phyloP scores from a whole-genome alignment of 2,888 invertebrate genomes.

The Andrena bicolor region DNA sequence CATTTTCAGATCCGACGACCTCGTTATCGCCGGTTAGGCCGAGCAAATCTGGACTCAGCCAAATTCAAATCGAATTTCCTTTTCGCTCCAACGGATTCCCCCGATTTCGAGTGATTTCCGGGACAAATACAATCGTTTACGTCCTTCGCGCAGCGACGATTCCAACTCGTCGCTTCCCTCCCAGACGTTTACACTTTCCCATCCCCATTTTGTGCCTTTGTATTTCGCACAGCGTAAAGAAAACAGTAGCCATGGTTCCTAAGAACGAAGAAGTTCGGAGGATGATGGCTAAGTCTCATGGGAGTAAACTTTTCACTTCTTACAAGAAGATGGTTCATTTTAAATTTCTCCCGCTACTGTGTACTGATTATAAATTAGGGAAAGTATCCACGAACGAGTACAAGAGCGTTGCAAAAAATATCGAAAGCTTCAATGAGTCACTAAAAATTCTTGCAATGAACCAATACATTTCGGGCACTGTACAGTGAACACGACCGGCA shows the following conservation, averaged over 20 bases:
- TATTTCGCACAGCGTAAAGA: too few species aligned
- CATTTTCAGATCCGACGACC: conserved; percentile 54
- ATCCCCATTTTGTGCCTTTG: background rate
- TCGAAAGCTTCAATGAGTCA: background rate
- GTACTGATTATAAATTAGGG: too few species aligned
- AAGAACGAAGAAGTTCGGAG: too few species aligned
- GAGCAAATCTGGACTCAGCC: conserved; percentile 53
- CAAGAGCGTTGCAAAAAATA: background rate
- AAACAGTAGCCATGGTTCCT: too few species aligned
- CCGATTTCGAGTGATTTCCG: conserved; percentile 48
- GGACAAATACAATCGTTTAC: conserved; percentile 48
- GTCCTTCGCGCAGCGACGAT: conserved; percentile 15
- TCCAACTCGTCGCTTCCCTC: conserved; percentile 3
- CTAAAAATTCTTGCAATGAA: too few species aligned
- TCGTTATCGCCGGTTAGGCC: conserved; percentile 59
- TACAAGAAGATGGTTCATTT: too few species aligned
- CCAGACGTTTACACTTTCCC: conserved; percentile 14
- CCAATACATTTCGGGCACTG: background rate
- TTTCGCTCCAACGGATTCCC: conserved; percentile 24
- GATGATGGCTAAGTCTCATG: too few species aligned
- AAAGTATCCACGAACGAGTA: too few species aligned
- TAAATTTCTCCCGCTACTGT: too few species aligned
- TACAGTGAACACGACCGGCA: background rate
- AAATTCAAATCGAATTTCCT: conserved; percentile 60
- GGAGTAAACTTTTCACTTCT: too few species aligned